phyloP scores from a whole-genome alignment of 2,113 vertebrate species.

The Sorex fumeus region DNA sequence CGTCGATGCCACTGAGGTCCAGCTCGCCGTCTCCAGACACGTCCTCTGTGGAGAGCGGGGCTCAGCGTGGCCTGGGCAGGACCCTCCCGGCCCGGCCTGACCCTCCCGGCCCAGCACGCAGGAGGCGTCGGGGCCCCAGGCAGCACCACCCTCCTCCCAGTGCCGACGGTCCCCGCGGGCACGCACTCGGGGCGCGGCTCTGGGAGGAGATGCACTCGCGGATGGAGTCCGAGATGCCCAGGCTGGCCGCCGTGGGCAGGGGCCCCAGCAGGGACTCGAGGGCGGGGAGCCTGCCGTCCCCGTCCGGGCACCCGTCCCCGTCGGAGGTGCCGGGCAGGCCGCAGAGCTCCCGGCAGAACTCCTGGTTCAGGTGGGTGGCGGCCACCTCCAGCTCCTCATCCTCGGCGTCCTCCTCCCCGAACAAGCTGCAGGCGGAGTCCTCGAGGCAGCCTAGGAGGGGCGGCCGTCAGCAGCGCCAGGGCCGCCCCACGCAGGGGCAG shows the following conservation, averaged over 20 bases:
- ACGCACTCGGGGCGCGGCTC: constrained; percentile 92
- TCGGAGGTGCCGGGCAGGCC: constrained; percentile 65
- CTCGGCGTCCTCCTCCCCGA: constrained; percentile 91
- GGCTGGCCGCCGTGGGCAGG: constrained; percentile 94
- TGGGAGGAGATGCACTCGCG: constrained; percentile 88
- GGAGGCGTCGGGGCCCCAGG: too few species aligned
- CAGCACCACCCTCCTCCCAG: too few species aligned
- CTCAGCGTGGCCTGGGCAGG: not conserved
- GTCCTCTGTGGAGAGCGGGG: constrained; percentile 87
- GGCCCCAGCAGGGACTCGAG: constrained; percentile 94
- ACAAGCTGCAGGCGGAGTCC: constrained; percentile 85
- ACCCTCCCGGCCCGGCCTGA: not conserved
- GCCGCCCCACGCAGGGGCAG: too few species aligned
- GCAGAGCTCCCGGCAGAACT: constrained; percentile 91
- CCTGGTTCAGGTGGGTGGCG: constrained; percentile 94
- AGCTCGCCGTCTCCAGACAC: constrained; percentile 92
- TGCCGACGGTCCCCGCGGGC: not conserved
- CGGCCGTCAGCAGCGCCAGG: too few species aligned
- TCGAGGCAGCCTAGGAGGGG: constrained; percentile 87
- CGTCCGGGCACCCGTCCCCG: constrained; percentile 37
- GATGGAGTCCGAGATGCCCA: constrained; percentile 94
- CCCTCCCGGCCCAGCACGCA: not conserved
- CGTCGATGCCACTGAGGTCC: constrained; percentile 97
- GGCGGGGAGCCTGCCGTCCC: constrained; percentile 84
- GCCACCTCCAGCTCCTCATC: constrained; percentile 94